Base-by-base conservation (phyloP, 2,113 vertebrate genomes). In the Perognathus longimembris region DNA sequence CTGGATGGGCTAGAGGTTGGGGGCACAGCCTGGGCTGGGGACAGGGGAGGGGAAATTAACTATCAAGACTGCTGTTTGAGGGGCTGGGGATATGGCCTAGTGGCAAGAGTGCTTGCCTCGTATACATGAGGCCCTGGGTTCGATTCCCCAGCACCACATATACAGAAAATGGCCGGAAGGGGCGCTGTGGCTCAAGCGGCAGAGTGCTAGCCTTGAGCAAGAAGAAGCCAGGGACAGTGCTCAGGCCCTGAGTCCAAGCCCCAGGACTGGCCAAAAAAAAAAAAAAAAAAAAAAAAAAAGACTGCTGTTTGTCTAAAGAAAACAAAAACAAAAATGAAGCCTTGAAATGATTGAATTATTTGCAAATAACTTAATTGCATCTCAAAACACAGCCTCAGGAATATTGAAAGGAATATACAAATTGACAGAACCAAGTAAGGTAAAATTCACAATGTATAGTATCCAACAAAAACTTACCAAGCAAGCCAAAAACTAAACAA, bases 341-440 rank as follows among this genome's bases (percentile, higher is more conserved):
- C 34, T 64, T 74, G 64, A 70, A 76, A 88, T 14, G 66, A 59
- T 32, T 26, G 40, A 67, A 76, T 3, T 59, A 15, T n/a, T 91
- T 85, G 28, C 42, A 93, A 50, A 54, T 59, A 79, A 80, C 71
- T 87, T 84, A 83, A 15, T 54, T 90, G 15, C 77, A 17, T 34
- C 42, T 36, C 42, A 90, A 88, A 71, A 92, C 26, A 70, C 12
- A 79, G 22, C 5, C 50, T 90, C 42, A 79, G 71, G 54, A 89
- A 87, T 42, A 92, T n/a, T 36, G 30, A 59, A 82, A 92, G 36
- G 21, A 93, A 38, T 90, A 81, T 50, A 30, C 94, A 92, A 76
- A 38, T 67, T 90, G 17, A 11, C 5, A 92, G 36, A 45, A 86
- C 21, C 30, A 8, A 85, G 15, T 40, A 85, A 93, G 20, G 73